Conservation (phyloP, 2,113 vertebrate genomes). For the Hyaena hyaena region DNA sequence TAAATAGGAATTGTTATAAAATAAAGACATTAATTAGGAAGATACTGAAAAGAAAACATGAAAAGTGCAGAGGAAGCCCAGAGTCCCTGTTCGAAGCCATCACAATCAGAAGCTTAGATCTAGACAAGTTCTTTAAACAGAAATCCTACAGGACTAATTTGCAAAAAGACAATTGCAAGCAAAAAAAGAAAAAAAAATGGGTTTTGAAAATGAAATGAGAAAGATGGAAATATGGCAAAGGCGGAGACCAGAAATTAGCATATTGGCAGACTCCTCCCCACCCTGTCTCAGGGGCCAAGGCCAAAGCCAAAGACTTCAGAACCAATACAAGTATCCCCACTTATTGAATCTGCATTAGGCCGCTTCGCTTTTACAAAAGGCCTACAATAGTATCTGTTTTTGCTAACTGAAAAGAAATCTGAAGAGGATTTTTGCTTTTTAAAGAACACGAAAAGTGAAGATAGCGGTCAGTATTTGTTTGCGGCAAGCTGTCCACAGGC, state of each 20-base stretch:
- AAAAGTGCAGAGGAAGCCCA: background rate
- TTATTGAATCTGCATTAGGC: background rate
- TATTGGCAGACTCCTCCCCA: too few relatives aligned
- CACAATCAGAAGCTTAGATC: background rate
- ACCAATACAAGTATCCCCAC: background rate
- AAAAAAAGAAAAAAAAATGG: slow-evolving; percentile 2
- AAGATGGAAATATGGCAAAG: background rate
- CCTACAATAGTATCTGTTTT: background rate
- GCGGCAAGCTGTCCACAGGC: background rate
- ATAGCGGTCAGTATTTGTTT: background rate
- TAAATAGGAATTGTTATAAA: slow-evolving; percentile 42
- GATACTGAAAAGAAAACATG: background rate
- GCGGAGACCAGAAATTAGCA: background rate
- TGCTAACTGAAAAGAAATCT: background rate
- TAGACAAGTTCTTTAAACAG: slow-evolving; percentile 10
- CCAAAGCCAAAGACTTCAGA: slow-evolving; percentile 2
- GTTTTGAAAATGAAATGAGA: slow-evolving; percentile 16
- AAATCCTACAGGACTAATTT: slow-evolving; percentile 35
- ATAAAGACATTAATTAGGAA: slow-evolving; percentile 53
- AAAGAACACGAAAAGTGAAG: background rate
- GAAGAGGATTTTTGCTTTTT: background rate
- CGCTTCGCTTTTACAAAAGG: background rate
- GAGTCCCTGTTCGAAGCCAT: slow-evolving; percentile 15
- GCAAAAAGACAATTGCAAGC: background rate
- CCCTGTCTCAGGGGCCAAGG: background rate